A percentile compares a stretch with the other conserved stretches of the same genome.
Conservation (phyloP, 2,113 vertebrate genomes). For the Pseudolaguvia tuberculata region DNA sequence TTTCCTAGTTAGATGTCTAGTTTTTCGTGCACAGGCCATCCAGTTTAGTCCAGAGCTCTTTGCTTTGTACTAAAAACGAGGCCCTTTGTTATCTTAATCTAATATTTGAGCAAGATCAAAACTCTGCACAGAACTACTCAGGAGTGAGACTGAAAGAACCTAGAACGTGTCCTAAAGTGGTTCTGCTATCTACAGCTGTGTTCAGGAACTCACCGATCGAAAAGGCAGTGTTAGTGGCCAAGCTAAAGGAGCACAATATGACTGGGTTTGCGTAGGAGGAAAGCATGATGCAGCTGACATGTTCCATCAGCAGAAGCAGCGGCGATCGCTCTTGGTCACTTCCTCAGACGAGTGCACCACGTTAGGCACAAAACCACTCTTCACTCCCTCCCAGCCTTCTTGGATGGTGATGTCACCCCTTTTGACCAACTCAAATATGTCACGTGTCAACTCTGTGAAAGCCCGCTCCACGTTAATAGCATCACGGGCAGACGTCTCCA, state of each 20-base stretch:
- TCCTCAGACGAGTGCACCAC: constrained; percentile 85
- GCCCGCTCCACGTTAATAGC: constrained; percentile 97
- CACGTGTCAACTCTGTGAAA: constrained; percentile 91
- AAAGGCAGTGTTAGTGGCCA: constrained; percentile 32
- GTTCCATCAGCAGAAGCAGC: constrained; percentile 81
- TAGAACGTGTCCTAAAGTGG: constrained; percentile 32
- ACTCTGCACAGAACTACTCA: constrained; percentile 17
- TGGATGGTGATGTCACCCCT: constrained; percentile 91
- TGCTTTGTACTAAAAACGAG: neutral
- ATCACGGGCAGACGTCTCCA: constrained; percentile 92
- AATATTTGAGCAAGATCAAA: constrained; percentile 10
- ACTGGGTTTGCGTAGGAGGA: constrained; percentile 41
- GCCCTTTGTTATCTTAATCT: neutral
- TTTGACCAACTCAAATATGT: constrained; percentile 93
- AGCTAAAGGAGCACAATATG: constrained; percentile 38
- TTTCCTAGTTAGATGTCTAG: neutral
- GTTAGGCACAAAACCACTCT: constrained; percentile 94
- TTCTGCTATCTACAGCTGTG: constrained; percentile 24
- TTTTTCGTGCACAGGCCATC: constrained; percentile 21
- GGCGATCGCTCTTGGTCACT: constrained; percentile 81
- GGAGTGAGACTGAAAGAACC: constrained; percentile 12
- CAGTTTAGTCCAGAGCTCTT: constrained; percentile 10
- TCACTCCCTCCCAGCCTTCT: constrained; percentile 97
- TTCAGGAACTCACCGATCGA: constrained; percentile 17
- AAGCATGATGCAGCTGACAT: constrained; percentile 21